These are phyloP conservation scores for Himalopsyche tibetana DNA, from an alignment of 2,888 invertebrate genomes.

Conservation along the genomic window DNA sequence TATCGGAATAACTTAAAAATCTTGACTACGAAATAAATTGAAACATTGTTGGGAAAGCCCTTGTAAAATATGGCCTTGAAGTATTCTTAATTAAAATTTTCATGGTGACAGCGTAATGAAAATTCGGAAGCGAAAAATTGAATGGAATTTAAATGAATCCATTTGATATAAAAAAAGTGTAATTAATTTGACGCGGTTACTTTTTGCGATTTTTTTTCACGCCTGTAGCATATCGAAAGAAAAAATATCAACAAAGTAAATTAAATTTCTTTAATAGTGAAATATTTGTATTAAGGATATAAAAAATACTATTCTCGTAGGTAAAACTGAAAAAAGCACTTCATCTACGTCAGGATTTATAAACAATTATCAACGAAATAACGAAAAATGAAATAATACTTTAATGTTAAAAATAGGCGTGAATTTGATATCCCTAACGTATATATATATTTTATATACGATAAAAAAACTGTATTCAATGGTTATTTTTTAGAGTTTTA, in stretches of 20 bases:
- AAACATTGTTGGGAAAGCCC: background rate
- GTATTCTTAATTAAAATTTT: background rate
- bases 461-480: too few species aligned
- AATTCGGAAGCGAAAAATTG: constrained; percentile 9
- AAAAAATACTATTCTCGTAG: too few species aligned
- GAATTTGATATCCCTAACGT: too few species aligned
- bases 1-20: too few species aligned
- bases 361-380: too few species aligned
- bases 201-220: background rate
- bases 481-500: too few species aligned
- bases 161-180: constrained; percentile 5
- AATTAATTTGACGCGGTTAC: background rate
- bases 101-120: background rate
- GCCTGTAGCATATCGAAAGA: background rate
- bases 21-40: background rate
- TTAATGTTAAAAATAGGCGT: too few species aligned
- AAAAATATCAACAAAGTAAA: background rate
- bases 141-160: constrained; percentile 26
- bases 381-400: too few species aligned
- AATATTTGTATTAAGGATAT: too few species aligned
- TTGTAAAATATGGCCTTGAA: background rate
- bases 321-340: too few species aligned
- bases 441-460: too few species aligned
- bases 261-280: background rate
- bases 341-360: too few species aligned